Evolutionary conservation across 2,888 invertebrate genomes (phyloP), one percentile per base, ranked within the genome.

Genomic region (Punctoribates punctum): DNA sequence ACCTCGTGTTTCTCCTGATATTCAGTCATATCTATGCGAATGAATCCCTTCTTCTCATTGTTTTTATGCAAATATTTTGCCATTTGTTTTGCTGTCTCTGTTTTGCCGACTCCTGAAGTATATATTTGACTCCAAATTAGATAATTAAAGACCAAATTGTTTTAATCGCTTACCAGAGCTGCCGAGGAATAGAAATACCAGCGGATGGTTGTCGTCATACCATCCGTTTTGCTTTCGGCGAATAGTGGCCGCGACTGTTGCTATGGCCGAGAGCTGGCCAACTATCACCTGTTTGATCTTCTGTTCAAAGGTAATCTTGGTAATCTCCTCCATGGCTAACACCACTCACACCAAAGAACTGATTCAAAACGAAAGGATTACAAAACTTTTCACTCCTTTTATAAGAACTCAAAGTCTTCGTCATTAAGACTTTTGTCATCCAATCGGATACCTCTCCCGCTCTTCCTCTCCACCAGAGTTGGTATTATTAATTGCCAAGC

Each of bases 101-200:
- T 96, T 87, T 96, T 96, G 83, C 95, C 95, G 82, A 95, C 94
- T 15, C 95, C 95, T n/a, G n/a, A n/a, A n/a, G n/a, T n/a, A n/a
- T n/a, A n/a, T n/a, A n/a, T n/a, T n/a, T 34, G 3, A 34, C 34
- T 8, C 3, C 34, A 34, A 34, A 34, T 34, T 5, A 34, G 34
- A 34, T 34, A 34, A 34, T 8, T 34, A 5, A 34, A 34, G 34
- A 34, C 34, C 3, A 5, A 8, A 34, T 34, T n/a, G n/a, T n/a
- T n/a, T n/a, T n/a, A n/a, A n/a, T n/a, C n/a, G n/a, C n/a, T n/a
- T 34, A 15, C 95, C 95, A n/a, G 94, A 94, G 74, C 93, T 93
- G 73, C 95, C 95, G 77, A 95, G 86, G 85, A 95, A 95, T 11
- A 95, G 87, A 83, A 95, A 94, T 20, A 95, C 94, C 38, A 95